Conservation (phyloP, 2,888 invertebrate species). For the Agonum fuliginosum region DNA sequence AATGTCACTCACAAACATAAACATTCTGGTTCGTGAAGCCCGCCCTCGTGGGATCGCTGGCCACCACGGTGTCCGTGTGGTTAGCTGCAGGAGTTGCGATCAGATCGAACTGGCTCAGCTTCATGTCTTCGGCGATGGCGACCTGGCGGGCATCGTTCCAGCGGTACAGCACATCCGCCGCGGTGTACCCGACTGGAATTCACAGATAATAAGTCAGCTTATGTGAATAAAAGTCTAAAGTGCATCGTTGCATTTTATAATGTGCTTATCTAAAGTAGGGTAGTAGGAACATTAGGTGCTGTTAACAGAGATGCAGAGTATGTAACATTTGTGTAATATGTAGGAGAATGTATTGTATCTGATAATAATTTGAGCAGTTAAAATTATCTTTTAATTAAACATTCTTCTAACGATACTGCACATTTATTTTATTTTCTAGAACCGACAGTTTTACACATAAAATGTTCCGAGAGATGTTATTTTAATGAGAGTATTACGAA, state of each 20-base stretch:
- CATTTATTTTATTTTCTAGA: no score
- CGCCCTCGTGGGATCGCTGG: constrained; percentile 65
- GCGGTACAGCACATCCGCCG: constrained; percentile 82
- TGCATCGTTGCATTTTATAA: constrained; percentile 34
- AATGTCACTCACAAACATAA: constrained; percentile 24
- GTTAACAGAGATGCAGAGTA: no score
- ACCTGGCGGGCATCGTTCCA: constrained; percentile 85
- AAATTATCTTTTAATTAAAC: no score
- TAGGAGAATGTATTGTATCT: no score
- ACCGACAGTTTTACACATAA: no score
- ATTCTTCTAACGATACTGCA: no score
- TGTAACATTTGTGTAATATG: no score
- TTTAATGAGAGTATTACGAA: no score
- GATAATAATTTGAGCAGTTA: no score
- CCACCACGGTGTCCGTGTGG: constrained; percentile 75
- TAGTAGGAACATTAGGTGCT: no score
- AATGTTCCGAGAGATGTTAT: no score
- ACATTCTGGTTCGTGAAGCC: constrained; percentile 37
- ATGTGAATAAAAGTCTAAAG: constrained; percentile 13
- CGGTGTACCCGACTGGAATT: constrained; percentile 82
- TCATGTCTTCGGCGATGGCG: constrained; percentile 87
- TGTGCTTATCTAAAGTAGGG: constrained; percentile 5
- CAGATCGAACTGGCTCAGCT: constrained; percentile 89
- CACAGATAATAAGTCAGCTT: constrained; percentile 14
- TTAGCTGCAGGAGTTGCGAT: constrained; percentile 84